These are phyloP conservation scores for Urocyon cinereoargenteus DNA, from an alignment of 2,797 vertebrate genomes.

Conservation along the genomic window DNA sequence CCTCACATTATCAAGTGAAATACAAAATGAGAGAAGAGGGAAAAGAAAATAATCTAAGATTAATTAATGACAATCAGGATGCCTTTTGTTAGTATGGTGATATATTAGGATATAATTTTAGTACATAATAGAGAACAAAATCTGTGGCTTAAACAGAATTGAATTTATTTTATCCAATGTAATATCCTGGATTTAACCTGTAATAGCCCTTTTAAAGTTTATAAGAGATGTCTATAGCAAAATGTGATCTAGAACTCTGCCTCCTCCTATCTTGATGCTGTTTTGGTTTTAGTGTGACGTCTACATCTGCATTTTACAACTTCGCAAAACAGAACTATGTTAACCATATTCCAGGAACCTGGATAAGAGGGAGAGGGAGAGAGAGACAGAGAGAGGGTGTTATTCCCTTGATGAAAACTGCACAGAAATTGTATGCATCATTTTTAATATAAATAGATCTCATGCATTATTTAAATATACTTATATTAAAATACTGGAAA, in stretches of 20 bases:
- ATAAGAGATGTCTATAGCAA: not conserved
- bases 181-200: not conserved
- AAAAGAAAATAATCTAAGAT: not conserved
- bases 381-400: not conserved
- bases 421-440: not conserved
- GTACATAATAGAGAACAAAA: not conserved
- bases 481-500: not conserved
- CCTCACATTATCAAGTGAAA: conserved; percentile 52
- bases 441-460: not conserved
- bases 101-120: not conserved
- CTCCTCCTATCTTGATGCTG: not conserved
- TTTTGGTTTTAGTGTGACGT: not conserved
- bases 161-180: not conserved
- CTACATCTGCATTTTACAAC: not conserved
- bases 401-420: not conserved
- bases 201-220: not conserved
- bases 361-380: not conserved
- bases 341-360: not conserved
- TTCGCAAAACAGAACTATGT: not conserved
- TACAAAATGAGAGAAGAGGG: not conserved
- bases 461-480: not conserved
- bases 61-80: conserved; percentile 56
- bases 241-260: not conserved
- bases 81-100: not conserved
- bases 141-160: not conserved